Evolutionary conservation across 1,140 invertebrate genomes (phyloP).

Genomic region (Prorops nasuta): DNA sequence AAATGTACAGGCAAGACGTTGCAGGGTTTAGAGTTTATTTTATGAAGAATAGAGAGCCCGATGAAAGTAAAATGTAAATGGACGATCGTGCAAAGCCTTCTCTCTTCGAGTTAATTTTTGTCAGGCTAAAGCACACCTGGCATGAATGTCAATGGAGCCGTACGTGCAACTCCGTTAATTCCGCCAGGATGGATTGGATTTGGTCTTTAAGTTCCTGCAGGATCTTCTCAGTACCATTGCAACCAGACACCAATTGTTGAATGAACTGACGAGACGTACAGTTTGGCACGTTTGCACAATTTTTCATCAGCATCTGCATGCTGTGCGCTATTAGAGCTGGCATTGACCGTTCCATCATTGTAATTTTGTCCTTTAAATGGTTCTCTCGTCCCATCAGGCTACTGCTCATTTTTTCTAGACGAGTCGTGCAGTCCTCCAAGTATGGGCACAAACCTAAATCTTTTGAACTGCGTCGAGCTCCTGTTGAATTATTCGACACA

Average conservation of each 20-base stretch:
- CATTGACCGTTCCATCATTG: slow-evolving; percentile 43
- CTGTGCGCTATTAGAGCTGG: slow-evolving; percentile 41
- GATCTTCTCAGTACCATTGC: slow-evolving; percentile 37
- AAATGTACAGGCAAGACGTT: background rate
- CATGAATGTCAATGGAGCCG: slow-evolving; percentile 36
- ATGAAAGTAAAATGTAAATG: background rate
- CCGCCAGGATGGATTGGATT: slow-evolving; percentile 26
- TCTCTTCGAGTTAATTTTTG: background rate
- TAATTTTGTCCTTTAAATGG: slow-evolving; percentile 34
- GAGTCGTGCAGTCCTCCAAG: slow-evolving; percentile 19
- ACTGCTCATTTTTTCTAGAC: slow-evolving; percentile 33
- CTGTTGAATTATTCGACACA: background rate
- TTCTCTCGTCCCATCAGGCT: slow-evolving; percentile 31
- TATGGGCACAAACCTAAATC: too few relatives aligned
- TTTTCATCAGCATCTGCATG: slow-evolving; percentile 21
- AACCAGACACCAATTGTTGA: slow-evolving; percentile 27
- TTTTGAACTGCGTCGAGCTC: background rate
- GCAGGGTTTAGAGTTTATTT: background rate
- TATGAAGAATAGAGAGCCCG: background rate
- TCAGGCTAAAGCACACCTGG: background rate
- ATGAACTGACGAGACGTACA: slow-evolving; percentile 39
- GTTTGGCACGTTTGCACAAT: slow-evolving; percentile 24
- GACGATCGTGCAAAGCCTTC: background rate
- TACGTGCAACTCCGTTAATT: slow-evolving; percentile 49
- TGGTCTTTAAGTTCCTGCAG: slow-evolving; percentile 21